Conservation (phyloP, 2,888 invertebrate species). For the Junonia oenone region DNA sequence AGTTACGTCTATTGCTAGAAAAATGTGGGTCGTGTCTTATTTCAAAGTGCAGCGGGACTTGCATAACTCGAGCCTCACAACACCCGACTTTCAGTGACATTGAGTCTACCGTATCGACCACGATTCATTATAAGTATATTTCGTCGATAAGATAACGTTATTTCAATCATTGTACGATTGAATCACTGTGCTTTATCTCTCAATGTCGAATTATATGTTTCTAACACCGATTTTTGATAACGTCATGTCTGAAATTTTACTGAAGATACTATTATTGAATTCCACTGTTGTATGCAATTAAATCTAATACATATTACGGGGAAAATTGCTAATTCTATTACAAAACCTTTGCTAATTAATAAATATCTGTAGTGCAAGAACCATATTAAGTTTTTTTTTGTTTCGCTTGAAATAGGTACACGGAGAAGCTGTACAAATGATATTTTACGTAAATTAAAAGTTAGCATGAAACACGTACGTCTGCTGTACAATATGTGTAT, state of each 20-base stretch:
- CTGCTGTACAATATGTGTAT: slow-evolving; percentile 9
- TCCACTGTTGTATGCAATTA: too few species aligned
- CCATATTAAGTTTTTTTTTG: too few species aligned
- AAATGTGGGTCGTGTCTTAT: slow-evolving; percentile 66
- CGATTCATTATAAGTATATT: slow-evolving; percentile 11
- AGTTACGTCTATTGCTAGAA: slow-evolving; percentile 61
- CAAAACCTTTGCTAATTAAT: too few species aligned
- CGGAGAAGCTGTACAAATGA: not conserved
- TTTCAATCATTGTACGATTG: slow-evolving; percentile 26
- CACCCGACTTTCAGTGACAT: slow-evolving; percentile 27
- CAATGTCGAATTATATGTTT: slow-evolving; percentile 16
- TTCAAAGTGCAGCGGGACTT: slow-evolving; percentile 56
- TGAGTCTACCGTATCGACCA: slow-evolving; percentile 15
- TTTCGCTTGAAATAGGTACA: not conserved
- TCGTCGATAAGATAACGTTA: slow-evolving; percentile 29
- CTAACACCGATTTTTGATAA: not conserved
- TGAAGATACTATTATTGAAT: too few species aligned
- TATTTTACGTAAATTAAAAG: not conserved
- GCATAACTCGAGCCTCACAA: slow-evolving; percentile 21
- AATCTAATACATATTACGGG: too few species aligned
- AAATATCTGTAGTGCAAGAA: too few species aligned
- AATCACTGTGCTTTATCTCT: slow-evolving; percentile 27
- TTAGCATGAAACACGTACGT: not conserved
- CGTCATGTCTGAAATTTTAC: not conserved
- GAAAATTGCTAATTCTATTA: too few species aligned